Conservation (phyloP, 2,888 invertebrate genomes). For the Nematopogon swammerdamellus region DNA sequence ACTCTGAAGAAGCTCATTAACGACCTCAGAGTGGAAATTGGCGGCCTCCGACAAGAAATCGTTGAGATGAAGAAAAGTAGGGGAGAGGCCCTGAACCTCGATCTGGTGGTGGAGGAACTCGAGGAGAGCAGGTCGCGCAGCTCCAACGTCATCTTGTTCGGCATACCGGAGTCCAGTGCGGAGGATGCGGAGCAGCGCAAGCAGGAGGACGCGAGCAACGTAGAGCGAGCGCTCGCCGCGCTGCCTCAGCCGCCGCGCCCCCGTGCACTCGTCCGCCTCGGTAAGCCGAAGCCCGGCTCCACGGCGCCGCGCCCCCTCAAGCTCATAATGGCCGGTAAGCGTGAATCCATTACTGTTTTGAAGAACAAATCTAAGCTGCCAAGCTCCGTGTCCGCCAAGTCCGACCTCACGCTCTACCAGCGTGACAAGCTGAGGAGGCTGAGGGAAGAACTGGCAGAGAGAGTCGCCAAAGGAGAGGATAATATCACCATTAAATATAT, state of each 20-base stretch:
- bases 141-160: not conserved
- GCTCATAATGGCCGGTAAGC: slow-evolving; percentile 1
- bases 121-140: not conserved
- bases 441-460: slow-evolving; percentile 1
- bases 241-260: not conserved
- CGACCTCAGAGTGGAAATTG: not conserved
- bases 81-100: not conserved
- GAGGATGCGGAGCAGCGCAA: not conserved
- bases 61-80: not conserved
- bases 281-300: not conserved
- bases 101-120: not conserved
- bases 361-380: not conserved
- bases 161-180: too few relatives aligned
- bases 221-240: too few relatives aligned
- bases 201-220: not conserved
- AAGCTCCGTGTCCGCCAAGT: not conserved
- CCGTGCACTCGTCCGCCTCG: not conserved
- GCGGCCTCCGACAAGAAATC: not conserved
- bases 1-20: not conserved
- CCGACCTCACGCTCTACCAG: not conserved
- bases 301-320: not conserved
- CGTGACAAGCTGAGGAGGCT: not conserved
- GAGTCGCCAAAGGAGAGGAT: not conserved
- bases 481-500: not conserved
- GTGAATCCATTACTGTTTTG: not conserved